Conservation (phyloP, 2,888 invertebrate genomes). For the Capitulum mitella region DNA sequence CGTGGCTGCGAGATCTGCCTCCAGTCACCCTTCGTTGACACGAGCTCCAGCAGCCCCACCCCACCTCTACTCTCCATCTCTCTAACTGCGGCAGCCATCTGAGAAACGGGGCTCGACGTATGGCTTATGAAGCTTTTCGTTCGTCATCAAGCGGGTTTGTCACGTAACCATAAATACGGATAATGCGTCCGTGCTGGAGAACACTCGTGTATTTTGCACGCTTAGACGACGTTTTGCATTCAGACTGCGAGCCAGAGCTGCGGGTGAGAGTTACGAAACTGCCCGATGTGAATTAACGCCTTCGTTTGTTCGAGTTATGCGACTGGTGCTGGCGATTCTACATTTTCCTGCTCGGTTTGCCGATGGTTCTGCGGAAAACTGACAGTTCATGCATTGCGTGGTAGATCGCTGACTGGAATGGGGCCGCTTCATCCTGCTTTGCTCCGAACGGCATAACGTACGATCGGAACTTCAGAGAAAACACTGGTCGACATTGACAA, state of each 20-base stretch:
- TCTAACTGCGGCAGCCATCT: no score
- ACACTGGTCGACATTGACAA: no score
- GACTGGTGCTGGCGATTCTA: background rate
- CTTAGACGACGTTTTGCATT: background rate
- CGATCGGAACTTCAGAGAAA: background rate
- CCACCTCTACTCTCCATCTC: no score
- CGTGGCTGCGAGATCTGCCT: no score
- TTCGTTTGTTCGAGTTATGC: background rate
- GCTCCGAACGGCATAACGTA: background rate
- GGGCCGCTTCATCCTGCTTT: background rate
- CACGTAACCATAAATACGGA: slow-evolving; percentile 16
- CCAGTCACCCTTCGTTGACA: no score
- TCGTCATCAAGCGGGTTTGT: background rate
- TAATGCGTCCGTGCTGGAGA: background rate
- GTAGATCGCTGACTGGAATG: background rate
- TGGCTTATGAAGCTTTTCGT: background rate
- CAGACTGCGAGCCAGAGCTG: background rate
- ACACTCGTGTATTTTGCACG: background rate
- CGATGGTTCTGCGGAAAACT: background rate
- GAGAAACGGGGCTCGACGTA: no score
- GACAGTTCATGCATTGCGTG: background rate
- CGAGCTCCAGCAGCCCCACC: no score
- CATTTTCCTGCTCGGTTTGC: background rate
- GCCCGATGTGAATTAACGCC: background rate
- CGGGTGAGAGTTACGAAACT: no score